Evolutionary conservation across 1,140 invertebrate genomes (phyloP).

Genomic region (Drosophila sp.): DNA sequence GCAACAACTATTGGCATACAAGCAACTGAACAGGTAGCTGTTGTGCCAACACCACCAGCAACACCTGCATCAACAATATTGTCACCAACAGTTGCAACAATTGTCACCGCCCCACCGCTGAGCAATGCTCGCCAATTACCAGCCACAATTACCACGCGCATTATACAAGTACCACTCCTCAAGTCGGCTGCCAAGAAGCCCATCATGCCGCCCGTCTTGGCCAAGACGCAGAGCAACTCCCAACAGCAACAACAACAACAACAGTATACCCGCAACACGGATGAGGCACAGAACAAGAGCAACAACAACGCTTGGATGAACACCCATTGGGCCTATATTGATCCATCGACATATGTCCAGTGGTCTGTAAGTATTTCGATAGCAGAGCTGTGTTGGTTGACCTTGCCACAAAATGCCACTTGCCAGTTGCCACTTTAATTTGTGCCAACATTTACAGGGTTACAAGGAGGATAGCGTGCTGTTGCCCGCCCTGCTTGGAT

Average conservation of each 20-base stretch:
- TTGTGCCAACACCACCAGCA: neutral
- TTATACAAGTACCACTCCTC: conserved; percentile 78
- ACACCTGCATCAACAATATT: conserved; percentile 31
- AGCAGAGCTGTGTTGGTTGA: conserved; percentile 3
- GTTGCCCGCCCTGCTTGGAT: conserved; percentile 76
- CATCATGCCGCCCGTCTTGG: conserved; percentile 80
- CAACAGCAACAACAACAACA: conserved; percentile 27
- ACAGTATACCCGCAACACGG: neutral
- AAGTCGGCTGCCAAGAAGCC: conserved; percentile 81
- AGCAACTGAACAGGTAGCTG: conserved; percentile 6
- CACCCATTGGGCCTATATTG: conserved; percentile 87
- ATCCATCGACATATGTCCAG: conserved; percentile 88
- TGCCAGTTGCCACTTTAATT: neutral
- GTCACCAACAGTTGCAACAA: conserved; percentile 19
- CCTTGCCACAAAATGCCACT: conserved; percentile 6
- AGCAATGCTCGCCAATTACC: conserved; percentile 24
- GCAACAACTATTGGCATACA: conserved; percentile 4
- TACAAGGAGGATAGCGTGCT: conserved; percentile 84
- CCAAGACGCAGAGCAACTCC: conserved; percentile 65
- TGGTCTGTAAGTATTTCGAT: conserved; percentile 86
- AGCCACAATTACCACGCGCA: conserved; percentile 74
- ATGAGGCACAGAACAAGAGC: conserved; percentile 41
- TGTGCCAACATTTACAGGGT: conserved; percentile 52
- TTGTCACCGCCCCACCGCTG: conserved; percentile 32
- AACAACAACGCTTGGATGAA: conserved; percentile 78